Evolutionary conservation across 2,113 vertebrate genomes (phyloP).

Genomic region (Sebastes fasciatus): DNA sequence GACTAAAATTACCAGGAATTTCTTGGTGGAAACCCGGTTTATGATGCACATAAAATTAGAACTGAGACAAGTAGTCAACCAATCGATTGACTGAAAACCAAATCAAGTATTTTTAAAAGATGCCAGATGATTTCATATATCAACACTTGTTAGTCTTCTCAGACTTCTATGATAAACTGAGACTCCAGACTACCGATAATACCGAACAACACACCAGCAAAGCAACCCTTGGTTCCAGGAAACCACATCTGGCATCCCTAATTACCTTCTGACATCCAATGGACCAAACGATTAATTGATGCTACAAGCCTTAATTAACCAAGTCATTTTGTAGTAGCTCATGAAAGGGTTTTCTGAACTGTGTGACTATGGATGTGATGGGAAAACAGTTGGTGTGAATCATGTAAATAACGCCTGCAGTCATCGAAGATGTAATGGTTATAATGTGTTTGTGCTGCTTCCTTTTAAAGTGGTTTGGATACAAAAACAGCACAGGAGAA

Average conservation of each 20-base stretch:
- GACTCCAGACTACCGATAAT: not conserved
- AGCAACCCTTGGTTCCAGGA: not conserved
- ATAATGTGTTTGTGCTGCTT: not conserved
- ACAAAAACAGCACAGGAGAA: constrained; percentile 4
- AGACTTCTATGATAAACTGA: no score
- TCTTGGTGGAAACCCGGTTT: no score
- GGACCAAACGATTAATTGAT: not conserved
- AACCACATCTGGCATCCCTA: not conserved
- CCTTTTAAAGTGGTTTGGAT: constrained; percentile 18
- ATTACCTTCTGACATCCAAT: not conserved
- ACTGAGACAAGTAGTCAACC: no score
- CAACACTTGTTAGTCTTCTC: no score
- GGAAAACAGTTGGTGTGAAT: not conserved
- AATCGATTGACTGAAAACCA: no score
- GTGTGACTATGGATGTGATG: not conserved
- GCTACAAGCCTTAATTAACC: not conserved
- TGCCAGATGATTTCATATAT: no score
- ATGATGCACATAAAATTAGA: no score
- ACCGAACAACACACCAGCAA: not conserved
- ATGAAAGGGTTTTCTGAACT: not conserved
- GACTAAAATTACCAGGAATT: no score
- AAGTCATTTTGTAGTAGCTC: not conserved
- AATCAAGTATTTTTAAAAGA: no score
- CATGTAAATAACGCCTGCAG: not conserved
- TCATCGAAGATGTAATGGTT: constrained; percentile 3